phyloP scores from a whole-genome alignment of 2,113 vertebrate species.

The Oreochromis aureus region DNA sequence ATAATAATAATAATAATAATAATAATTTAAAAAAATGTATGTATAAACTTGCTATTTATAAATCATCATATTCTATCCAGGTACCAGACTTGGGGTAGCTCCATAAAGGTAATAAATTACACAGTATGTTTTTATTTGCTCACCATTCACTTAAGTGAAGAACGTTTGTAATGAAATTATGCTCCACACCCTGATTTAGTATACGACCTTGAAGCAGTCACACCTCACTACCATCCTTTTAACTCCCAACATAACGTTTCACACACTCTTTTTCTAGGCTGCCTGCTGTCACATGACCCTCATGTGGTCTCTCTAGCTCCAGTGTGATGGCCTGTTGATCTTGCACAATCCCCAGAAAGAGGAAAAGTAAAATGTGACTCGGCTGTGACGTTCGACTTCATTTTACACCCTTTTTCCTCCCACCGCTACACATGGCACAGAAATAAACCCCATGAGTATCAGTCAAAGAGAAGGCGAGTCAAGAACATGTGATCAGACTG shows the following conservation, averaged over 20 bases:
- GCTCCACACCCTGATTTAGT: neutral
- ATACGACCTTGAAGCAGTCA: neutral
- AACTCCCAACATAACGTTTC: neutral
- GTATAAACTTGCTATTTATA: neutral
- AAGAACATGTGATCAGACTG: conserved; percentile 51
- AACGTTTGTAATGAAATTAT: neutral
- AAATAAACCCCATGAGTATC: neutral
- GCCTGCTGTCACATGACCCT: conserved; percentile 47
- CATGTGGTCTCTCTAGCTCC: conserved; percentile 10
- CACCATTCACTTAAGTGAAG: neutral
- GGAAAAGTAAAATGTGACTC: neutral
- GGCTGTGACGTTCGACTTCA: neutral
- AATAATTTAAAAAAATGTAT: neutral
- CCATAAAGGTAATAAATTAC: neutral
- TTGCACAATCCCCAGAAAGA: neutral
- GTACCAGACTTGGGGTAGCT: neutral
- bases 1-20: neutral
- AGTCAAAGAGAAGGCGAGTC: conserved; percentile 13
- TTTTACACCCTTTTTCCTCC: neutral
- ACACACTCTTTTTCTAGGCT: neutral
- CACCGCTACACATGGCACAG: neutral
- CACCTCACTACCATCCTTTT: neutral
- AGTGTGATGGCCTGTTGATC: neutral
- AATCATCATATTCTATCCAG: neutral
- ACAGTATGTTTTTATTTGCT: neutral